These are phyloP conservation scores for Helobdella robusta DNA, from an alignment of 2,888 invertebrate species.

Conservation along the genomic window DNA sequence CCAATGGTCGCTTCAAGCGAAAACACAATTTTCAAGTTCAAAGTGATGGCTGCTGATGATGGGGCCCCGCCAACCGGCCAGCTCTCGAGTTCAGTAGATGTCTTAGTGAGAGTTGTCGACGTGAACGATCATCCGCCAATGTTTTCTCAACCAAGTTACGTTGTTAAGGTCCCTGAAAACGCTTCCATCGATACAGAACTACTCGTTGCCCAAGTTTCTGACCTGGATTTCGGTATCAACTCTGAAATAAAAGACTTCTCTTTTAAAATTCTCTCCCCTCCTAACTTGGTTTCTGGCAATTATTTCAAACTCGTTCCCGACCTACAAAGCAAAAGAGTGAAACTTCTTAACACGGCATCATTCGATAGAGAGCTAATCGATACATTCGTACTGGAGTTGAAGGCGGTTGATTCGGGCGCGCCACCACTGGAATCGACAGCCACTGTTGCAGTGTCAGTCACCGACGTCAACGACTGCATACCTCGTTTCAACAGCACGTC, in stretches of 20 bases:
- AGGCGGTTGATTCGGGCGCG: slow-evolving; percentile 9
- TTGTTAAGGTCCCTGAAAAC: slow-evolving; percentile 10
- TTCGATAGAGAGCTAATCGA: background rate
- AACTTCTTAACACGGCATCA: background rate
- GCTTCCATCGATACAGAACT: background rate
- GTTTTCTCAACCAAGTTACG: slow-evolving; percentile 2
- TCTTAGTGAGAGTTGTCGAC: slow-evolving; percentile 18
- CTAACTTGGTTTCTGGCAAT: no score
- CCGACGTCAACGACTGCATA: slow-evolving; percentile 1
- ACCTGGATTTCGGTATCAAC: slow-evolving; percentile 16
- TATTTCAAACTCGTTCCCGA: background rate
- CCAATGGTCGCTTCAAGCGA: slow-evolving; percentile 5
- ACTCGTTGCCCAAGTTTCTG: slow-evolving; percentile 11
- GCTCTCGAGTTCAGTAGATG: slow-evolving; percentile 13
- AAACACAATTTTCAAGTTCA: slow-evolving; percentile 8
- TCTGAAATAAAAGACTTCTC: background rate
- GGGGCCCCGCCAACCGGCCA: slow-evolving; percentile 25
- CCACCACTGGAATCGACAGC: slow-evolving; percentile 5
- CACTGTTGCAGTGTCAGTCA: background rate
- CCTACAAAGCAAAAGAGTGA: background rate
- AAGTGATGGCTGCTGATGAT: slow-evolving; percentile 18
- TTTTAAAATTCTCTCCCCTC: background rate
- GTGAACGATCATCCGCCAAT: slow-evolving; percentile 25
- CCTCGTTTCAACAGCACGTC: background rate
- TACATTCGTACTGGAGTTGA: background rate